These are phyloP conservation scores for Sarcoramphus papa DNA, from an alignment of 2,797 vertebrate genomes.

Conservation along the genomic window DNA sequence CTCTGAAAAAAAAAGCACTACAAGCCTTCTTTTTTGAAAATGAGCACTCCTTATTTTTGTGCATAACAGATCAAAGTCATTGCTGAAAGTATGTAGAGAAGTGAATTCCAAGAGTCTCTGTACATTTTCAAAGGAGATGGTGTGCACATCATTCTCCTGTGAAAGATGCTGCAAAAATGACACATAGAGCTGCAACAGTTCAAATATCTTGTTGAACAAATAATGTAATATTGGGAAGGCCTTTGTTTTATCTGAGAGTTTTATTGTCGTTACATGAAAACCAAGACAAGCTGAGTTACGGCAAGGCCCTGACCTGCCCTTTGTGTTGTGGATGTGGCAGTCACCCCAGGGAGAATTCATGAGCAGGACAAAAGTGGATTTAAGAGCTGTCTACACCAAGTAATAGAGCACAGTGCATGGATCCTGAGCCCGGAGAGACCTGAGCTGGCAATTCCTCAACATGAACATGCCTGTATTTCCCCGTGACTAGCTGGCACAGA, in stretches of 20 bases:
- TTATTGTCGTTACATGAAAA: conserved; percentile 2
- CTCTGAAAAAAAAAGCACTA: not conserved
- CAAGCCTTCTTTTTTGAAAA: not conserved
- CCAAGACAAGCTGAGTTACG: conserved; percentile 15
- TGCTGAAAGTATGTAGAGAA: not conserved
- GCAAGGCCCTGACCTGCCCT: conserved; percentile 27
- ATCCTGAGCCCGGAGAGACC: not conserved
- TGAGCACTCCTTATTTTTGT: not conserved
- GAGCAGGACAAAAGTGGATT: conserved; percentile 12
- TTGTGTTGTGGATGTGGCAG: not conserved
- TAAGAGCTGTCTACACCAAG: not conserved
- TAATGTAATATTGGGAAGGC: not conserved
- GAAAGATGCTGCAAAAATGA: not conserved
- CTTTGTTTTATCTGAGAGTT: not conserved
- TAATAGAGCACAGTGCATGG: not conserved
- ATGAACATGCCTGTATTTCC: not conserved
- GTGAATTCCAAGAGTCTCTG: not conserved
- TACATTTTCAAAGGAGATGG: not conserved
- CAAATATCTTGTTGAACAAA: conserved; percentile 15
- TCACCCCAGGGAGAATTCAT: not conserved
- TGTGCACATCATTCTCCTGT: not conserved
- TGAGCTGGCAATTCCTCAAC: not conserved
- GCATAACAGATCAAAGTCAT: conserved; percentile 16
- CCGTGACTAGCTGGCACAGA: not conserved
- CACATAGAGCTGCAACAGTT: not conserved